Evolutionary conservation across 2,113 vertebrate genomes (phyloP).

Genomic region (Micromys minutus): DNA sequence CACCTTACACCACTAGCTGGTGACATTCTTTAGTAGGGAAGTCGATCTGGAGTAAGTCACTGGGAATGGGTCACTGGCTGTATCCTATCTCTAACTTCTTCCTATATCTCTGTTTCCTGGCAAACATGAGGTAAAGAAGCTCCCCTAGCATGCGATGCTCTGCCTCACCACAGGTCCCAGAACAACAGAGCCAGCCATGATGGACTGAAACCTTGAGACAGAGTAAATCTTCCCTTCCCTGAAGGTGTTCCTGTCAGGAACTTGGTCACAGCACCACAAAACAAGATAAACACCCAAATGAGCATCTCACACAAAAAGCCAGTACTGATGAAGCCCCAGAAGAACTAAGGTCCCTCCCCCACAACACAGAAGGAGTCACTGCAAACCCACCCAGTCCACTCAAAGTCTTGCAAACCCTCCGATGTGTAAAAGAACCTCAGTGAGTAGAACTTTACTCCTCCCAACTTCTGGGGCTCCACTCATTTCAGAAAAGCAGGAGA

Average conservation of each 20-base stretch:
- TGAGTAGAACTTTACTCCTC: background rate
- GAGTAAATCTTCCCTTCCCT: background rate
- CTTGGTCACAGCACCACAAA: background rate
- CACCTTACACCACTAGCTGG: background rate
- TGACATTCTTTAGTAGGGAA: background rate
- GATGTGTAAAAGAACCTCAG: no score
- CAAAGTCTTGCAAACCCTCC: background rate
- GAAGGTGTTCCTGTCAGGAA: background rate
- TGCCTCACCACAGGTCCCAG: background rate
- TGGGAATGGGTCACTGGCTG: background rate
- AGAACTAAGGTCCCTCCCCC: background rate
- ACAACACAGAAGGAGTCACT: background rate
- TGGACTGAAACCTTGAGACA: background rate
- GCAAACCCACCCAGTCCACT: fast-evolving
- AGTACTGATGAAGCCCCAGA: background rate
- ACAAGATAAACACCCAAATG: background rate
- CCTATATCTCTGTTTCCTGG: background rate
- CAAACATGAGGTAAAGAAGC: background rate
- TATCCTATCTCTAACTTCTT: background rate
- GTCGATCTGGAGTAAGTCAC: background rate
- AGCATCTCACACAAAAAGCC: background rate
- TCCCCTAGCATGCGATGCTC: background rate
- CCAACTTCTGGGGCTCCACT: background rate
- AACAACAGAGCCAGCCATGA: background rate
- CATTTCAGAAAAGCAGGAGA: background rate